A percentile compares a stretch with the other conserved stretches of the same genome.
phyloP scores from a whole-genome alignment of 2,888 invertebrate genomes.

The Hypsopygia costalis region DNA sequence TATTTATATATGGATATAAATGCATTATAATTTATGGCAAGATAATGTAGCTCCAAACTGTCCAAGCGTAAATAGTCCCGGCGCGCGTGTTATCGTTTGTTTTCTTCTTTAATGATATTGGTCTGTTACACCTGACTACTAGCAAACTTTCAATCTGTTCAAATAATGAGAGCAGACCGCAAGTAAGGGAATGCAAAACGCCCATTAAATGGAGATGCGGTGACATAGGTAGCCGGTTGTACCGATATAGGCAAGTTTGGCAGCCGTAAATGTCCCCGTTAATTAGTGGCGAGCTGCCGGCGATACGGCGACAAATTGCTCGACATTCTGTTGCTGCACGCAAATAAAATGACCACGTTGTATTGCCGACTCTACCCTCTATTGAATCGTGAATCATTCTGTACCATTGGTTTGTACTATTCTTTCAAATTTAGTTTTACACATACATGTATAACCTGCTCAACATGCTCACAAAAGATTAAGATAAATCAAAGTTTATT shows the following conservation, averaged over 20 bases:
- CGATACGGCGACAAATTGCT: slow-evolving; percentile 64
- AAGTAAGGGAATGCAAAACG: slow-evolving; percentile 2
- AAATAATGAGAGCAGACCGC: slow-evolving; percentile 1
- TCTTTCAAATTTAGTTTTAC: not conserved
- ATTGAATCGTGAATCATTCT: slow-evolving; percentile 10
- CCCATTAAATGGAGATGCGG: slow-evolving; percentile 22
- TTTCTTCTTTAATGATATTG: too few species aligned
- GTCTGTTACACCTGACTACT: too few species aligned
- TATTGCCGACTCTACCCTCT: slow-evolving; percentile 15
- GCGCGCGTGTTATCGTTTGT: too few species aligned
- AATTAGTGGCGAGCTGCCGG: slow-evolving; percentile 64
- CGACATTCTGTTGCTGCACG: slow-evolving; percentile 49
- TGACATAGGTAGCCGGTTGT: slow-evolving; percentile 24
- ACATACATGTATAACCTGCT: too few species aligned
- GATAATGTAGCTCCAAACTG: too few species aligned
- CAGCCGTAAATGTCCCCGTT: slow-evolving; percentile 65
- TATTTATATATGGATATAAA: too few species aligned
- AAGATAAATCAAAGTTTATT: too few species aligned
- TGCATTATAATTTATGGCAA: too few species aligned
- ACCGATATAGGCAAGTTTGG: slow-evolving; percentile 58
- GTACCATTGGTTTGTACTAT: slow-evolving; percentile 9
- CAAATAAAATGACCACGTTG: slow-evolving; percentile 43
- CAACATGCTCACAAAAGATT: too few species aligned
- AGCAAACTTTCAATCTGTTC: too few species aligned
- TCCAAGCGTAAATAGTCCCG: too few species aligned